phyloP scores from a whole-genome alignment of 1,140 invertebrate genomes.

The Temnothorax longispinosus region DNA sequence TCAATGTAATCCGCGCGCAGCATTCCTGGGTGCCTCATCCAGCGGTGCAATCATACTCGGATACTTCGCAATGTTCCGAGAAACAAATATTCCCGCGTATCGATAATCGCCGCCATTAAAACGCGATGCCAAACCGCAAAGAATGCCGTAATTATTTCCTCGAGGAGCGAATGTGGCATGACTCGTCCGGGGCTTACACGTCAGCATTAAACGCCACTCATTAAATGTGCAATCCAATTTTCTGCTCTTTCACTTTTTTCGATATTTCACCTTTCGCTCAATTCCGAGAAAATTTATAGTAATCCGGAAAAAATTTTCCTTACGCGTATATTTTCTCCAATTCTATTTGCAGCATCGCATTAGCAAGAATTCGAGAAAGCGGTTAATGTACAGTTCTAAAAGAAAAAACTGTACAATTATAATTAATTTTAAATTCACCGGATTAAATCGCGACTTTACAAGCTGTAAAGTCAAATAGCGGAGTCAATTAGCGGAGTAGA shows the following conservation, averaged over 20 bases:
- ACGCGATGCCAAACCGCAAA: slow-evolving; percentile 41
- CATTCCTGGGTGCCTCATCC: slow-evolving; percentile 17
- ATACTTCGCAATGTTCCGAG: slow-evolving; percentile 34
- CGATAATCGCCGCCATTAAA: slow-evolving; percentile 39
- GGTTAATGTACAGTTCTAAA: background rate
- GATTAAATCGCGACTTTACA: background rate
- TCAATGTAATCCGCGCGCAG: background rate
- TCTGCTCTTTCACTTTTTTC: slow-evolving; percentile 2
- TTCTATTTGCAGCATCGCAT: background rate
- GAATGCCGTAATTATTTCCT: slow-evolving; percentile 56
- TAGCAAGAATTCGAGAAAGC: background rate
- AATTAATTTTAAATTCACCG: background rate
- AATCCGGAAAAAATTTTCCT: background rate
- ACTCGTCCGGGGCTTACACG: slow-evolving; percentile 7
- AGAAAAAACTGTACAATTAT: background rate
- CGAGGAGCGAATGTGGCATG: slow-evolving; percentile 13
- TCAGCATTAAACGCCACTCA: slow-evolving; percentile 5
- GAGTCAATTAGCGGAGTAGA: too few species aligned
- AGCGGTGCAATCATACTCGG: slow-evolving; percentile 42
- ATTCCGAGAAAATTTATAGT: background rate
- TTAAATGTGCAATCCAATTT: background rate
- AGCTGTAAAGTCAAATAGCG: background rate
- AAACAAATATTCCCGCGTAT: slow-evolving; percentile 55
- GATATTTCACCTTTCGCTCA: background rate
- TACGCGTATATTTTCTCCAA: background rate